phyloP scores from a whole-genome alignment of 2,797 vertebrate species.

The Helarctos malayanus region DNA sequence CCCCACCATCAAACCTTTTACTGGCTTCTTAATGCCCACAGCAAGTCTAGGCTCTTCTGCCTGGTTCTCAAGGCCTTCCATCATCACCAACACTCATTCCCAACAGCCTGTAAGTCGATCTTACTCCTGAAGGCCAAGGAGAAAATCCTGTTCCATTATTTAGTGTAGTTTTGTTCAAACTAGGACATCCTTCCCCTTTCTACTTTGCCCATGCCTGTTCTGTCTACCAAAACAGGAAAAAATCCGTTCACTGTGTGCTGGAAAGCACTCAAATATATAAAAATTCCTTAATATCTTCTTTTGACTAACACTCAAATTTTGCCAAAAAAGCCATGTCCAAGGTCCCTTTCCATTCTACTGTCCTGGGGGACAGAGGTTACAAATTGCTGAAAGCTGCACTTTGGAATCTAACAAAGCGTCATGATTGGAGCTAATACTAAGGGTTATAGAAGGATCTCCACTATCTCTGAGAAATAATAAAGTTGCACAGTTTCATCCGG shows the following conservation, averaged over 20 bases:
- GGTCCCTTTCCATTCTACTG: fast-evolving
- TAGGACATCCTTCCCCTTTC: not conserved
- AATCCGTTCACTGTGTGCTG: not conserved
- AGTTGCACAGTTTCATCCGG: not conserved
- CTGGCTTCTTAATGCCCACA: not conserved
- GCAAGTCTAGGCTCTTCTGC: not conserved
- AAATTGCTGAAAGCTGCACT: not conserved
- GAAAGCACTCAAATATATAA: not conserved
- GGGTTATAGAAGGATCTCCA: not conserved
- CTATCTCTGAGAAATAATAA: not conserved
- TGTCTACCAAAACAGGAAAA: not conserved
- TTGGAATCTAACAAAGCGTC: not conserved
- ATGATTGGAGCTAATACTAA: not conserved
- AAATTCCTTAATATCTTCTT: not conserved
- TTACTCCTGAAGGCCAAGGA: not conserved
- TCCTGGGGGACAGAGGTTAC: not conserved
- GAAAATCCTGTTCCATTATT: not conserved
- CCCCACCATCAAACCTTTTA: not conserved
- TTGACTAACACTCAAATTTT: not conserved
- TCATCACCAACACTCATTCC: not conserved
- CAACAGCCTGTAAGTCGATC: no score
- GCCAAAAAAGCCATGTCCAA: not conserved
- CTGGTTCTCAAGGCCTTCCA: not conserved
- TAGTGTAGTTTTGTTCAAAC: not conserved
- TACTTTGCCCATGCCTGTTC: not conserved